Percentiles rank a stretch among this genome's conserved stretches.
Evolutionary conservation across 2,888 invertebrate genomes (phyloP).

Genomic region (Celastrina argiolus): DNA sequence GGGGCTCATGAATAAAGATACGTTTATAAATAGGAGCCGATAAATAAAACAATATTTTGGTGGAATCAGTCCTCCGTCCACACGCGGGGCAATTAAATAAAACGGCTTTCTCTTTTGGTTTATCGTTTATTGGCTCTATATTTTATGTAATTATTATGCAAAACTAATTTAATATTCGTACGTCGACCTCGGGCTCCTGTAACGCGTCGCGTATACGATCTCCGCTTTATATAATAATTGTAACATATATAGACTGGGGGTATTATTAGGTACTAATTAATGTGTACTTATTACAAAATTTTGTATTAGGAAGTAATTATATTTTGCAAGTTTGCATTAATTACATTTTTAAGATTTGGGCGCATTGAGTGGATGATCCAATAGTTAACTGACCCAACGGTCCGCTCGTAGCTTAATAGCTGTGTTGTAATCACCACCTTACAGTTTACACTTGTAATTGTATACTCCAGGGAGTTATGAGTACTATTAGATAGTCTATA

Average conservation of each 20-base stretch:
- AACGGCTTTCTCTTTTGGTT: constrained; percentile 16
- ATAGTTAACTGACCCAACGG: no score
- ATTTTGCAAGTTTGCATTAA: not conserved
- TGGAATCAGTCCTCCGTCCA: not conserved
- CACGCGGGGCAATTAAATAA: not conserved
- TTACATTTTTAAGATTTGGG: no score
- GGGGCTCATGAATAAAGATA: not conserved
- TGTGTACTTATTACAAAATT: not conserved
- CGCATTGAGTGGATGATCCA: no score
- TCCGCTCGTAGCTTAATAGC: no score
- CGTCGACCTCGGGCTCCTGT: not conserved
- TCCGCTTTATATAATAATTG: constrained; percentile 3
- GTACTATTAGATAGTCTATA: no score
- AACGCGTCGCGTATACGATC: no score
- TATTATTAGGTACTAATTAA: no score
- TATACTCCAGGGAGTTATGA: not conserved
- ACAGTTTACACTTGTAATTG: no score
- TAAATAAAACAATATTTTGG: not conserved
- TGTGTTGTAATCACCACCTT: no score
- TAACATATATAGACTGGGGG: no score
- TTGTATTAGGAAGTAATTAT: not conserved
- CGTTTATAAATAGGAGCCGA: not conserved
- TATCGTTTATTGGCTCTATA: constrained; percentile 11
- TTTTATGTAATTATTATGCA: constrained; percentile 8
- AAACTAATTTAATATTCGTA: constrained; percentile 10